Evolutionary conservation across 2,888 invertebrate species (phyloP).

Genomic region (Portevinia maculata): DNA sequence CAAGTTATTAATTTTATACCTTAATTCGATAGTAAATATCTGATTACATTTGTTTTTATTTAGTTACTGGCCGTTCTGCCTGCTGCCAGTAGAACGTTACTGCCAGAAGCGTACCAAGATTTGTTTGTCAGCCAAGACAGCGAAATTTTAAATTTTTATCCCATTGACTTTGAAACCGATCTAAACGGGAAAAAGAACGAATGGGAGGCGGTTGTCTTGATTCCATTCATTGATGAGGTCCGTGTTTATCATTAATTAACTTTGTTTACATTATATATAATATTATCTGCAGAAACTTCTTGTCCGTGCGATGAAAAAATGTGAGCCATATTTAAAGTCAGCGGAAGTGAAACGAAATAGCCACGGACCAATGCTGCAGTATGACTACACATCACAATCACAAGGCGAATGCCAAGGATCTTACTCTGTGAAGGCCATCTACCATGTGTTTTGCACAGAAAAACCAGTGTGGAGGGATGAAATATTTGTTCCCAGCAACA

Average conservation of each 20-base stretch:
- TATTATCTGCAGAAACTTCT: slow-evolving; percentile 84
- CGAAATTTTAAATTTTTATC: slow-evolving; percentile 96
- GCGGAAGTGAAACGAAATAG: slow-evolving; percentile 90
- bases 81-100: slow-evolving; percentile 90
- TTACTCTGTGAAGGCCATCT: slow-evolving; percentile 86
- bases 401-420: slow-evolving; percentile 84
- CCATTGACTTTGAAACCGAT: slow-evolving; percentile 94
- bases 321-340: slow-evolving; percentile 86
- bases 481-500: slow-evolving; percentile 74
- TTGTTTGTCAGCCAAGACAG: slow-evolving; percentile 89
- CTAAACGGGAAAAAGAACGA: slow-evolving; percentile 97
- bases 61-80: slow-evolving; percentile 94
- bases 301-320: slow-evolving; percentile 89
- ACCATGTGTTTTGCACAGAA: slow-evolving; percentile 78
- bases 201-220: slow-evolving; percentile 97
- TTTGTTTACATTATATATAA: not conserved
- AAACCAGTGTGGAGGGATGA: slow-evolving; percentile 77
- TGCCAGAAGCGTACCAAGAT: slow-evolving; percentile 90
- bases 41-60: slow-evolving; percentile 63
- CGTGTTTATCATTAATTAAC: slow-evolving; percentile 3
- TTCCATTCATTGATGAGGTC: slow-evolving; percentile 96
- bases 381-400: slow-evolving; percentile 86
- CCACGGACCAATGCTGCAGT: slow-evolving; percentile 94
- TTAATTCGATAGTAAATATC: not conserved
- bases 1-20: slow-evolving; percentile 84